Base-by-base conservation (phyloP, 2,113 vertebrate species). In the Pelecanus crispus region DNA sequence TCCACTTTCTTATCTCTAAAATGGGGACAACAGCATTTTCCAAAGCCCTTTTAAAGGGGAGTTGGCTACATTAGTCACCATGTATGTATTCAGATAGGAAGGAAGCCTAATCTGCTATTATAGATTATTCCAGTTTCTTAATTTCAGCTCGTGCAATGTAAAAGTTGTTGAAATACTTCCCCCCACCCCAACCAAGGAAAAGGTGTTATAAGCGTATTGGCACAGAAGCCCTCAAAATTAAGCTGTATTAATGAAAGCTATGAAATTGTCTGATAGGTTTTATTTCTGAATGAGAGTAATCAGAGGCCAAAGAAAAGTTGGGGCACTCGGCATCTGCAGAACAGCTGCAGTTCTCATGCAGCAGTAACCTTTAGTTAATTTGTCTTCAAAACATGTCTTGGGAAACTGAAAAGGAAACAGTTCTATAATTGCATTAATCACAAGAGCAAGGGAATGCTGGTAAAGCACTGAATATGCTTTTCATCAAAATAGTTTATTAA, bases 1-100 rank as follows among this genome's bases (percentile, higher is more conserved):
- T 96, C 83, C 61, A 92, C 68, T 92, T 93, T 95, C 90, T 97
- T 97, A 97, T 97, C 96, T 96, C 52, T 72, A 67, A 92, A 94
- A 68, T 42, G 61, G 95, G 94, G 80, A 44, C 65, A 86, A 40
- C 96, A 96, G 96, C 56, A 15, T 93, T 94, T 94, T 93, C 52
- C 13, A 81, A 91, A 92, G 61, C 52, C 32, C 24, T 81, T 86
- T 55, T 73, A 32, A 78, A 75, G 83, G 95, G 96, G 95, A 95
- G 94, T 90, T 94, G 71, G 34, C 95, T 80, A n/a, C 71, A 5
- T 91, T 84, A 84, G 75, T 84, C 77, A 81, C 91, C 40, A 17
- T 95, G 95, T 72, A 94, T 90, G 80, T 84, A 40, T 88, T 96
- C 79, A 88, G 96, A 96, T 97, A 97, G 93, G 91, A 96, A 92